Evolutionary conservation across 1,140 invertebrate species (phyloP).

Genomic region (Amphibalanus amphitrite): DNA sequence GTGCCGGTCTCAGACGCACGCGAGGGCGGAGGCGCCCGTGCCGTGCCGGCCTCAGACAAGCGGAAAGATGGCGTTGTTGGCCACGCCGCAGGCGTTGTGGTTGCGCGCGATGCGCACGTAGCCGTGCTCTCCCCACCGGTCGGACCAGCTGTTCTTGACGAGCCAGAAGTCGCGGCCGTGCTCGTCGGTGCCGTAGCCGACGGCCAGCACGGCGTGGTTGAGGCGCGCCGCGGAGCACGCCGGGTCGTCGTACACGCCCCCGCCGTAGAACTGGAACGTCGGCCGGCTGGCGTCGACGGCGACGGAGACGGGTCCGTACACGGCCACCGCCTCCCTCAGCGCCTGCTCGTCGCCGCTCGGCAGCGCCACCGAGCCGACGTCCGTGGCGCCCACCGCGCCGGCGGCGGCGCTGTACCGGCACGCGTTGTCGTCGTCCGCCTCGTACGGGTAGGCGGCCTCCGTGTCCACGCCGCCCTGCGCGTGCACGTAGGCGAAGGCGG

Average conservation of each 20-base stretch:
- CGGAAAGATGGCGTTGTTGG: slow-evolving; percentile 17
- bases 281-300: no score
- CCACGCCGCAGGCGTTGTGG: slow-evolving; percentile 25
- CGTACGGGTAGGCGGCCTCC: no score
- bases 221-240: slow-evolving; percentile 48
- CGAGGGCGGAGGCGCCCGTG: no score
- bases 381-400: slow-evolving; percentile 87
- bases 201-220: slow-evolving; percentile 29
- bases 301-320: no score
- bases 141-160: no score
- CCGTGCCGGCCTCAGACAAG: no score
- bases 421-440: slow-evolving; percentile 41
- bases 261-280: no score
- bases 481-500: slow-evolving; percentile 79
- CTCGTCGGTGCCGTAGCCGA: slow-evolving; percentile 23
- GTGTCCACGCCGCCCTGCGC: slow-evolving; percentile 77
- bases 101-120: slow-evolving; percentile 35
- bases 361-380: no score
- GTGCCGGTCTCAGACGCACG: no score
- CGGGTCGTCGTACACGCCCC: slow-evolving; percentile 49
- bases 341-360: no score
- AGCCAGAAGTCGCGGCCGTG: slow-evolving; percentile 36
- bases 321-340: no score
- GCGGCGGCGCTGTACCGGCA: slow-evolving; percentile 72
- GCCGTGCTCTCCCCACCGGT: slow-evolving; percentile 36